A percentile compares a stretch with the other conserved stretches of the same genome.
Conservation (phyloP, 2,888 invertebrate genomes). For the Dusona sp. region DNA sequence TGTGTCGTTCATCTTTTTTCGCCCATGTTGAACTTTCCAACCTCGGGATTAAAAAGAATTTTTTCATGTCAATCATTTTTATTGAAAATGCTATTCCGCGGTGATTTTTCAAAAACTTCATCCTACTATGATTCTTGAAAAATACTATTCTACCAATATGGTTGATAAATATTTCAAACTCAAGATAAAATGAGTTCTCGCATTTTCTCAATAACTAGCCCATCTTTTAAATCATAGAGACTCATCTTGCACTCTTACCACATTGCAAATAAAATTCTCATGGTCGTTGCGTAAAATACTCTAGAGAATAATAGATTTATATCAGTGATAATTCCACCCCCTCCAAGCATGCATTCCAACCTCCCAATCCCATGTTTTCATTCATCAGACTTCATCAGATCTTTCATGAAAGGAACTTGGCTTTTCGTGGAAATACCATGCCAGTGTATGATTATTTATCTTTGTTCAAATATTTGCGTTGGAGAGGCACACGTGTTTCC, state of each 20-base stretch:
- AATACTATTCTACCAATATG: background rate
- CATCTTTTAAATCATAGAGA: background rate
- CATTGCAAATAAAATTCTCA: slow-evolving; percentile 27
- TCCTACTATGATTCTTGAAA: background rate
- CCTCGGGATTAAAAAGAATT: background rate
- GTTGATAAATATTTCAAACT: background rate
- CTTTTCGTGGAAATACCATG: background rate
- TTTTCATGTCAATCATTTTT: background rate
- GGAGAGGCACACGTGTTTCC: background rate
- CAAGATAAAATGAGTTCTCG: background rate
- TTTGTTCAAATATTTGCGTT: background rate
- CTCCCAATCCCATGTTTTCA: background rate
- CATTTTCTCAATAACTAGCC: background rate
- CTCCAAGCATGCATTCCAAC: background rate
- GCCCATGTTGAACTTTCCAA: background rate
- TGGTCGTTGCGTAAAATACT: slow-evolving; percentile 18
- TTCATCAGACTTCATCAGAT: slow-evolving; percentile 1
- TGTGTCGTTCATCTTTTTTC: background rate
- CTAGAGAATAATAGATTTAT: slow-evolving; percentile 2
- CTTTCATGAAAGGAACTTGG: background rate
- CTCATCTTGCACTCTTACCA: slow-evolving; percentile 5
- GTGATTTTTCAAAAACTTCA: background rate
- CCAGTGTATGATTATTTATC: background rate
- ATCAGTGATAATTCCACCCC: background rate
- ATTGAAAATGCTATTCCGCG: background rate